Percentiles rank a stretch among this genome's conserved stretches.
Conservation (phyloP, 2,888 invertebrate genomes). For the Drosophila greeni region DNA sequence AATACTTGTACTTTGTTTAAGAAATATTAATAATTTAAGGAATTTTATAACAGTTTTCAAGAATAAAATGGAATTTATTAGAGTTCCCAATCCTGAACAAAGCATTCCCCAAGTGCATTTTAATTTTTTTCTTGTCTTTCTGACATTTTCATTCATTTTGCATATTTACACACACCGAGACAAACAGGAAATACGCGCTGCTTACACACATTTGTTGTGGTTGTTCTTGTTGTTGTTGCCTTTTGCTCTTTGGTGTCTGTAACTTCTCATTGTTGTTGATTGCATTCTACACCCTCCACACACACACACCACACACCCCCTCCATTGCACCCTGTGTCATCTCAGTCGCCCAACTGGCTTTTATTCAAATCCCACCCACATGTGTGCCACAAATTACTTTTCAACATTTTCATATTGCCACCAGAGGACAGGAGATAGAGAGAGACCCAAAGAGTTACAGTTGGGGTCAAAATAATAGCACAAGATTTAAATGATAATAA, state of each 20-base stretch:
- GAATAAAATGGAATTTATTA: too few species aligned
- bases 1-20: too few species aligned
- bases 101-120: conserved; percentile 27
- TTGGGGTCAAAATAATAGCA: background rate
- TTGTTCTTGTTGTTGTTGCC: conserved; percentile 24
- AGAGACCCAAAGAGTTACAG: background rate
- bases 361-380: conserved; percentile 56
- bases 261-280: conserved; percentile 70
- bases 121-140: conserved; percentile 22
- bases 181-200: conserved; percentile 69
- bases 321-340: conserved; percentile 4
- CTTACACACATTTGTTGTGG: conserved; percentile 44
- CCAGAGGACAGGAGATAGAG: conserved; percentile 7
- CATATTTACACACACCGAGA: conserved; percentile 29
- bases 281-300: conserved; percentile 55
- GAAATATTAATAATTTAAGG: too few species aligned
- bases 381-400: conserved; percentile 69
- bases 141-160: conserved; percentile 60
- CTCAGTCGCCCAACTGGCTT: conserved; percentile 21
- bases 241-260: conserved; percentile 39
- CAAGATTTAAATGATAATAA: too few species aligned
- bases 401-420: conserved; percentile 33
- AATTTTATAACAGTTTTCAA: too few species aligned
- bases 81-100: too few species aligned
- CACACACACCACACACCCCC: background rate